phyloP scores from a whole-genome alignment of 2,888 invertebrate genomes.

The Caenorhabditis sp. region DNA sequence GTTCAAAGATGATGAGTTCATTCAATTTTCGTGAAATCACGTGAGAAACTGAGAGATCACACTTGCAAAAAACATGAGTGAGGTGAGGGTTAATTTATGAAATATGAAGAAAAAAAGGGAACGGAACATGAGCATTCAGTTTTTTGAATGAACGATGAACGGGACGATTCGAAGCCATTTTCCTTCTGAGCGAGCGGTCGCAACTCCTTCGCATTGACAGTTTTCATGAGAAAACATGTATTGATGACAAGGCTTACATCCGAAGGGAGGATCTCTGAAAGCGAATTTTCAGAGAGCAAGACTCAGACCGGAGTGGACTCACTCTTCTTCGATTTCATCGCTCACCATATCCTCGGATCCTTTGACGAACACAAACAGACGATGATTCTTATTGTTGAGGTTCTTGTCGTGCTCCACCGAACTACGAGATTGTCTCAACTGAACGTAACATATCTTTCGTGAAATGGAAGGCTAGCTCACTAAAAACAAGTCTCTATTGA shows the following conservation, averaged over 20 bases:
- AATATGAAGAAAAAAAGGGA: background rate
- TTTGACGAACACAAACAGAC: conserved; percentile 54
- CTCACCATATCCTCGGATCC: conserved; percentile 47
- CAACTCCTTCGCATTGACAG: conserved; percentile 45
- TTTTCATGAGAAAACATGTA: conserved; percentile 47
- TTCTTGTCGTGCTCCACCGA: conserved; percentile 12
- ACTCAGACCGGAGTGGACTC: background rate
- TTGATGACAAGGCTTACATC: conserved; percentile 1
- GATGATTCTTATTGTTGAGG: conserved; percentile 41
- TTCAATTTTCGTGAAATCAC: too few relatives aligned
- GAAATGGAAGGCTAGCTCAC: background rate
- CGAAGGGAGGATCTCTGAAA: conserved; percentile 48
- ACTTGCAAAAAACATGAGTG: background rate
- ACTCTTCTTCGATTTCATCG: conserved; percentile 54
- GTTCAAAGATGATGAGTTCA: too few relatives aligned
- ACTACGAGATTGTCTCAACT: background rate
- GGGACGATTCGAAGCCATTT: conserved; percentile 57
- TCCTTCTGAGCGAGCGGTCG: conserved; percentile 2
- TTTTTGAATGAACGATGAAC: conserved; percentile 44
- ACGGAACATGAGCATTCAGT: background rate
- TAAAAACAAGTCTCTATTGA: conserved; percentile 56
- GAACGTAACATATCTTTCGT: background rate
- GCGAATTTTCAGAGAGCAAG: background rate
- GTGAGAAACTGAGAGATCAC: conserved; percentile 1
- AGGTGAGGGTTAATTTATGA: too few relatives aligned